Evolutionary conservation across 2,888 invertebrate genomes (phyloP).

Genomic region (Epicampocera succincta): DNA sequence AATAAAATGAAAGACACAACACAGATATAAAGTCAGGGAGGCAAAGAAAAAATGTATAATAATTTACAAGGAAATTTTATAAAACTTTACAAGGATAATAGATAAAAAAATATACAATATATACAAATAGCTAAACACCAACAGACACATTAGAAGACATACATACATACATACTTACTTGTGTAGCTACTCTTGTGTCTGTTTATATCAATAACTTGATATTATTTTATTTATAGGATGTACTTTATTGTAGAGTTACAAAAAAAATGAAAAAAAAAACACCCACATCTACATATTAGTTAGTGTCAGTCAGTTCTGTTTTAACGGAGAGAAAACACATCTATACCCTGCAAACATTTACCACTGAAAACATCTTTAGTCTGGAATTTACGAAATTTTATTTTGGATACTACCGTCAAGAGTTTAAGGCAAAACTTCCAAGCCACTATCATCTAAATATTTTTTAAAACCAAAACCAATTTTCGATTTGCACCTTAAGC

Average conservation of each 20-base stretch:
- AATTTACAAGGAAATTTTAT: constrained; percentile 26
- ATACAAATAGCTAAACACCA: not conserved
- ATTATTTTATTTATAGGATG: constrained; percentile 20
- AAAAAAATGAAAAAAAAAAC: not conserved
- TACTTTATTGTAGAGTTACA: not conserved
- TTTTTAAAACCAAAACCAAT: too few relatives aligned
- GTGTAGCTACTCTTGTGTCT: not conserved
- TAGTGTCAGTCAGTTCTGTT: not conserved
- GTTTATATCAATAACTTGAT: constrained; percentile 40
- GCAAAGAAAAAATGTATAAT: not conserved
- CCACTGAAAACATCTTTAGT: too few relatives aligned
- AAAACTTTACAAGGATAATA: constrained; percentile 32
- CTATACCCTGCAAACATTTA: too few relatives aligned
- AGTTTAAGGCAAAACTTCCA: too few relatives aligned
- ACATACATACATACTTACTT: not conserved
- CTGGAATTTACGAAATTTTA: too few relatives aligned
- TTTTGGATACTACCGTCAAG: too few relatives aligned
- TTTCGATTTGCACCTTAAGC: too few relatives aligned
- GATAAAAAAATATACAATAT: constrained; percentile 8
- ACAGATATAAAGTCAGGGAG: not conserved
- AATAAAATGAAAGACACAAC: constrained; percentile 39
- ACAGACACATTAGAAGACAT: not conserved
- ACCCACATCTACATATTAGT: constrained; percentile 4
- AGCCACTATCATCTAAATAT: too few relatives aligned
- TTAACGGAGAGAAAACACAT: not conserved